Conservation (phyloP, 35 echinoderm and acorn worm species). For the Apostichopus californicus region DNA sequence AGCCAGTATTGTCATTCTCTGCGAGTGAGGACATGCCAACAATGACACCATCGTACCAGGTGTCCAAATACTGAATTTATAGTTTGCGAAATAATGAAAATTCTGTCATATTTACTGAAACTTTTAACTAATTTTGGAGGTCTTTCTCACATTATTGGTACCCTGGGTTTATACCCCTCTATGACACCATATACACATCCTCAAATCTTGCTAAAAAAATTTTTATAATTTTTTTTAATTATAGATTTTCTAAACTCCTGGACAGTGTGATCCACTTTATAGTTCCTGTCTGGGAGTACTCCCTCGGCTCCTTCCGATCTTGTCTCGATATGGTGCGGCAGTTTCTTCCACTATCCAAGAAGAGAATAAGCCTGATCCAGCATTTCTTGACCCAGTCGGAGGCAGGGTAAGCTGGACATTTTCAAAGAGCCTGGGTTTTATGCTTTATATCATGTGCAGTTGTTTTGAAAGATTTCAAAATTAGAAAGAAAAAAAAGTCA, state of each 20-base stretch:
- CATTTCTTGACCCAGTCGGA: conserved; percentile 91
- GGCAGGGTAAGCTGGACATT: conserved; percentile 62
- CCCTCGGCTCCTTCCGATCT: conserved; percentile 83
- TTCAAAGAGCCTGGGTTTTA: too few relatives aligned
- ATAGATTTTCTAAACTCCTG: conserved; percentile 85
- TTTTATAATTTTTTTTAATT: too few relatives aligned
- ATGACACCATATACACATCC: background rate
- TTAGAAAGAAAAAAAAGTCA: too few relatives aligned
- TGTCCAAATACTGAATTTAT: too few relatives aligned
- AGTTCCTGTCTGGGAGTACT: conserved; percentile 90
- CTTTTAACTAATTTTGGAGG: background rate
- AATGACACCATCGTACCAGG: too few relatives aligned
- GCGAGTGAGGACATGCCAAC: too few relatives aligned
- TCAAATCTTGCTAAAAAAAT: background rate
- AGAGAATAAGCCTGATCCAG: conserved; percentile 73
- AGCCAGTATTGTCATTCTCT: too few relatives aligned
- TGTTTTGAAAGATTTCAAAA: too few relatives aligned
- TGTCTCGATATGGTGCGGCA: conserved; percentile 86
- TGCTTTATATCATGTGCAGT: too few relatives aligned
- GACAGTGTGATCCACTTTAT: conserved; percentile 97
- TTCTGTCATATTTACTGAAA: too few relatives aligned
- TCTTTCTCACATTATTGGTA: background rate
- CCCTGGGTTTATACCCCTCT: background rate
- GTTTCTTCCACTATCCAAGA: conserved; percentile 89
- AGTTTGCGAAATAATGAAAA: too few relatives aligned